These are phyloP conservation scores for Propithecus coquereli DNA, from an alignment of 2,113 vertebrate species.

Conservation along the genomic window DNA sequence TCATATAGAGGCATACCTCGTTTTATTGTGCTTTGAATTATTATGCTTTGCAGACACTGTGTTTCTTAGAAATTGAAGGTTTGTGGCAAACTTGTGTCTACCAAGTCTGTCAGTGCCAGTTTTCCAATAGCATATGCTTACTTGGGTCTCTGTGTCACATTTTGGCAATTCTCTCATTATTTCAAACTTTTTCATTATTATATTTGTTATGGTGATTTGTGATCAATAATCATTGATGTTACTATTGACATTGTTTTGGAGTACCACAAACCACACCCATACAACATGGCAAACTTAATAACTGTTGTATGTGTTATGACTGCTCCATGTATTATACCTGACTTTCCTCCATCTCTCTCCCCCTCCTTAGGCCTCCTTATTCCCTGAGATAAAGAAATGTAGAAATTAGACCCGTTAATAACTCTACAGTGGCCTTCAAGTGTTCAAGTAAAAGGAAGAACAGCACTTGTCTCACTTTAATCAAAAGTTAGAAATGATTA, in stretches of 20 bases:
- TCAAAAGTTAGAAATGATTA: not conserved
- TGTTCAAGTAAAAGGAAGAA: not conserved
- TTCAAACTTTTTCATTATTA: not conserved
- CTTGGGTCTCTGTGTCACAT: not conserved
- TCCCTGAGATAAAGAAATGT: not conserved
- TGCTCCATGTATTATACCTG: not conserved
- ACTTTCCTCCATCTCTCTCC: not conserved
- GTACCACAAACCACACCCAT: not conserved
- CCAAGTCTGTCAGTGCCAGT: not conserved
- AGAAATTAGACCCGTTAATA: not conserved
- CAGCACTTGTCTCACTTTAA: not conserved
- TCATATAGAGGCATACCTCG: not conserved
- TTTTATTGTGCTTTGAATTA: not conserved
- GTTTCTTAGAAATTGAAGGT: not conserved
- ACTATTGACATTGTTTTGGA: not conserved
- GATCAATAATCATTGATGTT: not conserved
- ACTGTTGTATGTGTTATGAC: not conserved
- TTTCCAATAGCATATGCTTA: not conserved
- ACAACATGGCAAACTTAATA: not conserved
- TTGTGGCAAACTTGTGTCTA: not conserved
- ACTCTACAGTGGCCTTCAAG: not conserved
- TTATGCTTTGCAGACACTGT: not conserved
- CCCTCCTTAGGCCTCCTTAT: not conserved
- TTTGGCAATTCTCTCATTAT: not conserved
- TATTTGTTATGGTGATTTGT: not conserved